Base-by-base conservation (phyloP, 2,888 invertebrate species). In the Taenaris catops region DNA sequence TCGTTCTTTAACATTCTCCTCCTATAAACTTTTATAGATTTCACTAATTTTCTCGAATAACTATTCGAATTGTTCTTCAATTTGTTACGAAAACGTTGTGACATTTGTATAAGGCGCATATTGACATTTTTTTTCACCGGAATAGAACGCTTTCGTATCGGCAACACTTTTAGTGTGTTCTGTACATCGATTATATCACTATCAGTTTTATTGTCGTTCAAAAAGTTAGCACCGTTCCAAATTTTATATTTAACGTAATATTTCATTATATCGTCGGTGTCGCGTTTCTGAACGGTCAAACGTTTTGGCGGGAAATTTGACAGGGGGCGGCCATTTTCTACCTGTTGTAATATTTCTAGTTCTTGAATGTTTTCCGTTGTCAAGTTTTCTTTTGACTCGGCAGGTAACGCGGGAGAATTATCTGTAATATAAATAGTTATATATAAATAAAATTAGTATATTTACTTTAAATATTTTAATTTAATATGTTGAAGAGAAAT, bases 161-260 rank as follows among this genome's bases (percentile, higher is more conserved):
- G 23, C 1, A 32, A 8, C 3, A 27, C 29, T 28, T 25, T 34
- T n/a, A 44, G 11, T 10, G 35, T 7, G 10, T 46, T 46, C 7
- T 38, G 8, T 3, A 37, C 27, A 12, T 46, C 46, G 11, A 41
- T 40, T 6, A 25, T n/a, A 9, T 33, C 23, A 8, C 40, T 14
- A 18, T 31, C n/a, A 20, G 5, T 17, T 10, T 7, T 16, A 8
- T 20, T 8, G 17, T 24, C 19, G 6, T 14, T 2, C 4, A 14
- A 8, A 36, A 25, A 23, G 6, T 49, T 49, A 0, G 67, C 57
- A 6, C 54, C 54, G 3, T 53, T 53, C 81, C 79, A 83, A 0
- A 63, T 46, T 50, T 81, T 79, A 34, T 75, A 60, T 51, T 84
- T 84, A 0, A 62, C 46, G 42, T 71, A 79, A 40, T 75, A 79